Conservation (phyloP, 2,113 vertebrate genomes). For the Polyodon spathula region DNA sequence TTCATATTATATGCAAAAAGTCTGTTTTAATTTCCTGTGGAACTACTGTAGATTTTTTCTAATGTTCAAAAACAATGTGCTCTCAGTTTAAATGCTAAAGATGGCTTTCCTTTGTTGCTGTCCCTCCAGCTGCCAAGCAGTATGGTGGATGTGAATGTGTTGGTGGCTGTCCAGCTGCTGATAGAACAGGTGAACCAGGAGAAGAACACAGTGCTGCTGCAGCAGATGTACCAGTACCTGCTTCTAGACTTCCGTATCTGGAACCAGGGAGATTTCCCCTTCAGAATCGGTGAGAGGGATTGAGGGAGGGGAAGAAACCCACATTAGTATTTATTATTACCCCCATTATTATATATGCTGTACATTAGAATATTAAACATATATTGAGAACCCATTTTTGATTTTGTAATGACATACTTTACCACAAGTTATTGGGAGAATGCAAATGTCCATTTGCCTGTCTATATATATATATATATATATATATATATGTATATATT, state of each 20-base stretch:
- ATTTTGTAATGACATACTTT: too few relatives aligned
- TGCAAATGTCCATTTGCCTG: too few relatives aligned
- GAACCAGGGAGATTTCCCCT: constrained; percentile 92
- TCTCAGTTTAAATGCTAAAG: background rate
- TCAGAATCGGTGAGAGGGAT: constrained; percentile 74
- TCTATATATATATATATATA: too few relatives aligned
- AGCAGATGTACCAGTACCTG: constrained; percentile 83
- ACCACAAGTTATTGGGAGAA: too few relatives aligned
- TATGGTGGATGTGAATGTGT: constrained; percentile 84
- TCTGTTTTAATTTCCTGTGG: background rate
- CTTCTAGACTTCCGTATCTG: constrained; percentile 94
- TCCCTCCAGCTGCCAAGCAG: constrained; percentile 63
- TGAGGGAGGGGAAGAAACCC: too few relatives aligned
- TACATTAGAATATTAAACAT: background rate
- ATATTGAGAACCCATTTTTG: too few relatives aligned
- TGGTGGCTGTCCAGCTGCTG: constrained; percentile 82
- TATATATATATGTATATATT: too few relatives aligned
- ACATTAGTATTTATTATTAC: background rate
- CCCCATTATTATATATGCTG: background rate
- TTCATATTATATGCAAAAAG: too few relatives aligned
- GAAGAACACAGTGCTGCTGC: constrained; percentile 78
- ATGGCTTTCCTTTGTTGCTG: background rate
- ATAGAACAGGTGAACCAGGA: constrained; percentile 84
- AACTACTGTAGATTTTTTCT: background rate
- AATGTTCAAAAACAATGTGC: background rate